Evolutionary conservation across 2,113 vertebrate genomes (phyloP).

Genomic region (Craseonycteris thonglongyai): DNA sequence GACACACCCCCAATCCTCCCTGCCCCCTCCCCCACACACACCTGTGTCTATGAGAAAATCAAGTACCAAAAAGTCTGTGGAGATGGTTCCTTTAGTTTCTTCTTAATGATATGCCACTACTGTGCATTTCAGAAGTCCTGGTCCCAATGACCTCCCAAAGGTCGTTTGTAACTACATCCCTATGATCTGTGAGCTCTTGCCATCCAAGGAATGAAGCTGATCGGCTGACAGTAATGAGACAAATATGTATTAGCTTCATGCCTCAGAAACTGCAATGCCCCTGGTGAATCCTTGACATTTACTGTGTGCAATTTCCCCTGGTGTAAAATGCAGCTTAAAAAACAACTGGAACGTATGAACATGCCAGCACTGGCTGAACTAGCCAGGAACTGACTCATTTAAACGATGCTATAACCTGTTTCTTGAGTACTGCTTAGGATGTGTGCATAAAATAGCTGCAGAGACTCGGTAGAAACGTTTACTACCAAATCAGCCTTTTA

Average conservation of each 20-base stretch:
- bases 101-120: conserved; percentile 59
- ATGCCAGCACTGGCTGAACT: conserved; percentile 57
- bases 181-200: conserved; percentile 67
- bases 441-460: conserved; percentile 22
- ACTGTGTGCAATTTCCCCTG: conserved; percentile 76
- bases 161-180: conserved; percentile 75
- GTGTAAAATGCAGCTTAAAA: conserved; percentile 76
- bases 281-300: conserved; percentile 82
- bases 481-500: neutral
- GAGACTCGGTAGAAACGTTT: conserved; percentile 36
- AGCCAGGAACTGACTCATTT: conserved; percentile 56
- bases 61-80: conserved; percentile 50
- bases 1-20: too few relatives aligned
- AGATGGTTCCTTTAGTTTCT: conserved; percentile 57
- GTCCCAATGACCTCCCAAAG: conserved; percentile 72
- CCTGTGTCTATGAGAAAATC: conserved; percentile 50
- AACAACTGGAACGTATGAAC: conserved; percentile 61
- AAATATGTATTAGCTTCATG: conserved; percentile 83
- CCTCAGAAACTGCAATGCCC: conserved; percentile 77
- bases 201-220: conserved; percentile 73
- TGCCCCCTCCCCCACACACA: neutral
- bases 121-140: conserved; percentile 66
- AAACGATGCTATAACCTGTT: conserved; percentile 45
- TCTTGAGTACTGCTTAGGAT: conserved; percentile 30
- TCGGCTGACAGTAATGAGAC: conserved; percentile 81